Evolutionary conservation across 1,140 invertebrate genomes (phyloP).

Genomic region (Calephelis virginiensis): DNA sequence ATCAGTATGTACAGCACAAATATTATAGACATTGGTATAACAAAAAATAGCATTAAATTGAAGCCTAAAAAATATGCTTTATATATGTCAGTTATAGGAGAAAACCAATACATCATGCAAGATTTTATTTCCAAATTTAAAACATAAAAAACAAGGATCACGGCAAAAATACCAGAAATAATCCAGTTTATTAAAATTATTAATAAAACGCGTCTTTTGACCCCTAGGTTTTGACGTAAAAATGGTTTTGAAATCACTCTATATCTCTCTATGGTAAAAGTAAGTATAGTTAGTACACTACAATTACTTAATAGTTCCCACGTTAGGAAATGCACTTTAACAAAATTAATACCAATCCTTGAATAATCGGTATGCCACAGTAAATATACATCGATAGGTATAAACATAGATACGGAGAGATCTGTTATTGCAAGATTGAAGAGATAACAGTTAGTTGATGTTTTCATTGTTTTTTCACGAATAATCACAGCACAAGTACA

Average conservation of each 20-base stretch:
- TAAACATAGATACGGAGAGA: constrained; percentile 87
- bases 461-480: constrained; percentile 93
- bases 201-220: constrained; percentile 85
- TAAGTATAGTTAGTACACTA: constrained; percentile 91
- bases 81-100: constrained; percentile 77
- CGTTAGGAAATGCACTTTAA: constrained; percentile 87
- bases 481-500: constrained; percentile 96
- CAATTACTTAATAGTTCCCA: constrained; percentile 94
- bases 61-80: constrained; percentile 84
- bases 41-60: constrained; percentile 89
- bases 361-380: constrained; percentile 89
- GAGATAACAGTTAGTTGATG: constrained; percentile 94
- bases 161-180: constrained; percentile 83
- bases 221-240: constrained; percentile 88
- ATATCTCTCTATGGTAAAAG: constrained; percentile 90
- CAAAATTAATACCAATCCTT: constrained; percentile 88
- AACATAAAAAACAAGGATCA: constrained; percentile 88
- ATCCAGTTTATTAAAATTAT: constrained; percentile 86
- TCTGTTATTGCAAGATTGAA: constrained; percentile 96
- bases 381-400: constrained; percentile 90
- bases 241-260: constrained; percentile 87
- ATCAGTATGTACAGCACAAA: constrained; percentile 90
- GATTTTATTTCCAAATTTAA: constrained; percentile 78
- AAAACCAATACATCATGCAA: constrained; percentile 70
- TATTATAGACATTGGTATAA: constrained; percentile 91